A percentile compares a stretch with the other conserved stretches of the same genome.
Evolutionary conservation across 92 coral and sea anemone species (phyloP).

Genomic region (Paragorgia papillata): DNA sequence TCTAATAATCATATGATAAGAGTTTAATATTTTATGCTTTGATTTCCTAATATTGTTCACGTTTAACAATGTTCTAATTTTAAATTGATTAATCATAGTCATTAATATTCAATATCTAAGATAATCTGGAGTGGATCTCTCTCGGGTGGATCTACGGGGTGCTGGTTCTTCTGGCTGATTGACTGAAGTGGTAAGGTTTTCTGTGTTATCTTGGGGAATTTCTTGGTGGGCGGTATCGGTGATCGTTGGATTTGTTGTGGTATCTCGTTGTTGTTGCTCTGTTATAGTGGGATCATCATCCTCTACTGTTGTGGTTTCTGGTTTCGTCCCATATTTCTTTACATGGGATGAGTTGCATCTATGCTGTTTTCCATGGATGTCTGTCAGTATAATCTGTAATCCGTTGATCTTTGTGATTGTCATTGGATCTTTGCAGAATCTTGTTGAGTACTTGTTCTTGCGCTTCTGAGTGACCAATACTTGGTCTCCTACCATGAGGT

Average conservation of each 20-base stretch:
- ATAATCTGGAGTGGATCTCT: constrained; percentile 32
- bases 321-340: constrained; percentile 14
- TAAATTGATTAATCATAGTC: neutral
- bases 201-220: neutral
- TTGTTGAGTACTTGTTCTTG: constrained; percentile 38
- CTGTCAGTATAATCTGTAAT: constrained; percentile 14
- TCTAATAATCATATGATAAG: neutral
- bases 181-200: neutral
- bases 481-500: constrained; percentile 30
- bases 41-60: neutral
- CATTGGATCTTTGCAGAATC: constrained; percentile 38
- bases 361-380: constrained; percentile 34
- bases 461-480: constrained; percentile 42
- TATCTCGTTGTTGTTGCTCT: neutral
- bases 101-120: constrained; percentile 2
- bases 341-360: constrained; percentile 42
- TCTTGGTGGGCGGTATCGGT: neutral
- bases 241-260: constrained; percentile 3
- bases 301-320: neutral
- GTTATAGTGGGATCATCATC: constrained; percentile 22
- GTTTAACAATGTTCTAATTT: neutral
- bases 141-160: constrained; percentile 19
- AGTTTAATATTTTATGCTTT: neutral
- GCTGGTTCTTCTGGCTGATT: constrained; percentile 1
- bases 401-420: constrained; percentile 25